These are phyloP conservation scores for Macropus fuliginosus DNA, from an alignment of 2,797 vertebrate species.

Conservation along the genomic window DNA sequence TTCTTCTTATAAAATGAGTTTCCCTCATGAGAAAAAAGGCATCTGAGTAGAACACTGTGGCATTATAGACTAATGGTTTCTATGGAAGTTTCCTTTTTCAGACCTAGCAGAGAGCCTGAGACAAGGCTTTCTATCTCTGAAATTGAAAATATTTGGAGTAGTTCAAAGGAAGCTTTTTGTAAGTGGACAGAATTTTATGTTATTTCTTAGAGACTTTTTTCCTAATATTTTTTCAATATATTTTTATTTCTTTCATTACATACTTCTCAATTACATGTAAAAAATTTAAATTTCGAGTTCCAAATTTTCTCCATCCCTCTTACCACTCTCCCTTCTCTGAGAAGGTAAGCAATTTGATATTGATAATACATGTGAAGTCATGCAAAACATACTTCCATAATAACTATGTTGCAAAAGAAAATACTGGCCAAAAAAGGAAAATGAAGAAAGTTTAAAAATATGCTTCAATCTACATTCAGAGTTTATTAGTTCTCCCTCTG, in stretches of 20 bases:
- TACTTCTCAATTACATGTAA: background rate
- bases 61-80: background rate
- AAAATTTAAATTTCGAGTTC: background rate
- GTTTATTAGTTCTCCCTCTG: background rate
- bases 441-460: background rate
- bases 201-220: slow-evolving; percentile 64
- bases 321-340: background rate
- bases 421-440: background rate
- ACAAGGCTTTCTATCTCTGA: background rate
- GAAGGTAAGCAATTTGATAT: background rate
- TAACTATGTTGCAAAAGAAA: background rate
- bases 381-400: background rate
- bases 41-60: background rate
- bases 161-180: background rate
- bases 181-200: background rate
- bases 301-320: background rate
- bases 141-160: background rate
- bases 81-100: background rate
- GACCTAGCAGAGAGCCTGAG: background rate
- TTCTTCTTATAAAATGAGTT: background rate
- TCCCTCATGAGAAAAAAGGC: background rate
- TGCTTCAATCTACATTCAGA: background rate
- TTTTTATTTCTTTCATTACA: background rate
- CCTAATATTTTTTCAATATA: slow-evolving; percentile 7
- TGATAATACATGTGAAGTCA: background rate